phyloP scores from a whole-genome alignment of 2,888 invertebrate species.

The Pammene aurita region DNA sequence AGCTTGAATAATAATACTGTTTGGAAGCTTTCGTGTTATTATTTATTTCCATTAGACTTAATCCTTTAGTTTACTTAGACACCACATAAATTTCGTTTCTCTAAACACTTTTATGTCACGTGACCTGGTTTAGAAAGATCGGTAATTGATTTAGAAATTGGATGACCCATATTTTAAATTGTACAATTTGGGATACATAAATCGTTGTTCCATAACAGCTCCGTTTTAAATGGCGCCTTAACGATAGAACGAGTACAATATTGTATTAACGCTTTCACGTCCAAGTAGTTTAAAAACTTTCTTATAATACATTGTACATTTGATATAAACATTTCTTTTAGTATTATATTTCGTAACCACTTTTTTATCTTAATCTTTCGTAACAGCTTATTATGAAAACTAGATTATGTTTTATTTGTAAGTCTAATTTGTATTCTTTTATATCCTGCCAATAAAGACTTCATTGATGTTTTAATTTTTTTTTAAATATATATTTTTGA shows the following conservation, averaged over 20 bases:
- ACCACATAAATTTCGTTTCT: slow-evolving; percentile 37
- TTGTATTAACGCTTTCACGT: neutral
- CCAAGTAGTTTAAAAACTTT: too few relatives aligned
- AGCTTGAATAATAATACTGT: slow-evolving; percentile 30
- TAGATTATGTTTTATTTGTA: too few relatives aligned
- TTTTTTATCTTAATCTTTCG: too few relatives aligned
- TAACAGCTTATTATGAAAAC: too few relatives aligned
- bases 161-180: slow-evolving; percentile 20
- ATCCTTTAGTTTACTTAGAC: slow-evolving; percentile 34
- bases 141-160: slow-evolving; percentile 22
- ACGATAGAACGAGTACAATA: neutral
- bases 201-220: slow-evolving; percentile 3
- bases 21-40: slow-evolving; percentile 11
- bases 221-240: neutral
- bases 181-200: slow-evolving; percentile 11
- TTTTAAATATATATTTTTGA: too few relatives aligned
- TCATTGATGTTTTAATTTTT: too few relatives aligned
- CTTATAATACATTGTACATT: too few relatives aligned
- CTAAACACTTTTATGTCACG: neutral
- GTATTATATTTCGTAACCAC: too few relatives aligned
- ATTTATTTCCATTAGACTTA: slow-evolving; percentile 38
- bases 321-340: too few relatives aligned
- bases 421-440: too few relatives aligned
- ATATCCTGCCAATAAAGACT: too few relatives aligned
- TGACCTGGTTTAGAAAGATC: neutral